Base-by-base conservation (phyloP, 2,113 vertebrate species). In the Cervus canadensis region DNA sequence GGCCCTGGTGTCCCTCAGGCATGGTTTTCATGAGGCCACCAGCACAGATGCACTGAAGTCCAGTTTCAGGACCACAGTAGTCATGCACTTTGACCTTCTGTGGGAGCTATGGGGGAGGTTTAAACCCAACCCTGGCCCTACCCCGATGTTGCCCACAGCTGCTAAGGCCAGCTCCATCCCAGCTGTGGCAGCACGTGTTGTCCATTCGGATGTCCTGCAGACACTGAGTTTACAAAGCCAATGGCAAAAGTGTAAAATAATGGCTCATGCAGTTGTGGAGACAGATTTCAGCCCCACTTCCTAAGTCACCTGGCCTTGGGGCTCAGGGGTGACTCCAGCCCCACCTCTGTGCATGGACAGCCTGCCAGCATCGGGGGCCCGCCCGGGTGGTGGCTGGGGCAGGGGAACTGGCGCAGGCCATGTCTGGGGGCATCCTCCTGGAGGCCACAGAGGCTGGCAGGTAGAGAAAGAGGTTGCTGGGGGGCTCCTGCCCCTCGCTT, bases 181-280 rank as follows among this genome's bases (percentile, higher is more conserved):
- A 33, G 78, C 16, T 33, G 78, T 19, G 45, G 78, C 19, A 19
- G 45, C 5, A 6, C 28, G 28, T 30, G 1, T 19, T 19, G 76
- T 33, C 15, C 16, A 30, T 79, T 50, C 1, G 8, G 28, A 33
- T 81, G 45, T 81, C 45, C 45, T 30, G 28, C 45, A 81, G 26
- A 17, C 9, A 3, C 16, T 50, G 8, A 50, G 19, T 19, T 50
- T 79, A 79, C 78, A 79, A 79, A 79, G 78, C 45, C 28, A 30
- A 16, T 50, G 45, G 78, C 78, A 50, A 30, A 50, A 17, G 45
- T 19, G 9, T 50, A 17, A 81, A 21, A 81, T 17, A 50, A 17
- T 1, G 9, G 45, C 78, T 50, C 78, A 6, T 30, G 5, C 28
- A 50, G 28, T 33, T 0, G 0, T 30, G 15, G 16, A 28, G 45